Conservation (phyloP, 2,888 invertebrate species). For the Folsomia candida region DNA sequence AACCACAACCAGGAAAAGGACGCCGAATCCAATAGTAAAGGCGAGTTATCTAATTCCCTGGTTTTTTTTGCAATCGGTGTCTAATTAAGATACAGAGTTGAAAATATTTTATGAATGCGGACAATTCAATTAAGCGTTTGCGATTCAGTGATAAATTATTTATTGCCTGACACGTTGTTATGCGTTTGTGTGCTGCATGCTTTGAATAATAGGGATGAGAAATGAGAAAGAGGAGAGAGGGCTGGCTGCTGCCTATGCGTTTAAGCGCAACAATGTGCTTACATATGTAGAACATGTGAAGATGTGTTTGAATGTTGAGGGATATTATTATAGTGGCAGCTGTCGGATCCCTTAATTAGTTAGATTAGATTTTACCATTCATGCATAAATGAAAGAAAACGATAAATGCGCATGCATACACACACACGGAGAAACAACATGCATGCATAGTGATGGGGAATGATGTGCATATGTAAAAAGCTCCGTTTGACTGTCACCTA, state of each 20-base stretch:
- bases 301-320: neutral
- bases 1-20: neutral
- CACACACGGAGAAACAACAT: too few relatives aligned
- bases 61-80: too few relatives aligned
- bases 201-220: neutral
- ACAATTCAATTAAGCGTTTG: neutral
- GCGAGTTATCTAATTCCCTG: neutral
- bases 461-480: too few relatives aligned
- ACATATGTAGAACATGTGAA: neutral
- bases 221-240: too few relatives aligned
- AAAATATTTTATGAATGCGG: neutral
- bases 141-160: neutral
- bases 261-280: too few relatives aligned
- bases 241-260: too few relatives aligned
- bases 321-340: neutral
- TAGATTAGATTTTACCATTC: neutral
- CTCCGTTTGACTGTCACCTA: neutral
- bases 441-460: too few relatives aligned
- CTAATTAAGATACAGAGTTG: constrained; percentile 5
- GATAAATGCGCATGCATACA: too few relatives aligned
- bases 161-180: neutral
- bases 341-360: constrained; percentile 8
- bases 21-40: neutral
- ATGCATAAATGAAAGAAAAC: too few relatives aligned
- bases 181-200: neutral